Percentiles rank a stretch among this genome's conserved stretches.
phyloP scores from a whole-genome alignment of 2,888 invertebrate species.

The Polydrusus pterygomalis region DNA sequence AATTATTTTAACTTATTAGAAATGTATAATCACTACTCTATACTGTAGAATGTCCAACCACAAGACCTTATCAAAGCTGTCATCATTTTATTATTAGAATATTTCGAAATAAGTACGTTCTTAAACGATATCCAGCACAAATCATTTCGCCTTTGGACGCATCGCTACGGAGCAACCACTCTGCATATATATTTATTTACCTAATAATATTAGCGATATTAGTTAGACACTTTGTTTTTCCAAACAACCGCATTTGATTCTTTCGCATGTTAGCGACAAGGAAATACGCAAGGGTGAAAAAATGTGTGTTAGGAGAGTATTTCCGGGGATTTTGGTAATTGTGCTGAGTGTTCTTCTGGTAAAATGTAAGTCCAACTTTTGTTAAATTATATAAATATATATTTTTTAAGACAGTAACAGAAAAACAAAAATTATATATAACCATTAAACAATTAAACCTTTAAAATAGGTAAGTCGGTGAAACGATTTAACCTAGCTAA shows the following conservation, averaged over 20 bases:
- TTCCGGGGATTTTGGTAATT: slow-evolving; percentile 7
- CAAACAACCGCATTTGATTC: slow-evolving; percentile 10
- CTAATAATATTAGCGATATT: neutral
- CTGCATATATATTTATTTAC: slow-evolving; percentile 16
- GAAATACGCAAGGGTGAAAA: slow-evolving; percentile 1
- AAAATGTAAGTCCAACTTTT: slow-evolving; percentile 33
- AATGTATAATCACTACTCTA: too few species aligned
- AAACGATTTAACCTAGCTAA: slow-evolving; percentile 25
- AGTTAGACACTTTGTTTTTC: neutral
- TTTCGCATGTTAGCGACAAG: slow-evolving; percentile 26
- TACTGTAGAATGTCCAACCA: too few species aligned
- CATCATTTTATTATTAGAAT: neutral
- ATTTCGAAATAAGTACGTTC: slow-evolving; percentile 1
- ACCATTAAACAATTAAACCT: too few species aligned
- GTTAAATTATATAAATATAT: neutral
- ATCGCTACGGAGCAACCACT: neutral
- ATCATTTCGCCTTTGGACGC: neutral
- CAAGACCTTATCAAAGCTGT: too few species aligned
- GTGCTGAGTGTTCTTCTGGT: slow-evolving; percentile 23
- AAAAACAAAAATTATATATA: neutral
- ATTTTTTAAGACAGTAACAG: neutral
- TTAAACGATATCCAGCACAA: neutral
- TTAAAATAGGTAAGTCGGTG: neutral
- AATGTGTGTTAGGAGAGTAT: slow-evolving; percentile 30
- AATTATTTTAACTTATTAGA: too few species aligned